Percentiles rank a stretch among this genome's conserved stretches.
These are phyloP conservation scores for Equus przewalskii DNA, from an alignment of 2,113 vertebrate genomes.

Conservation along the genomic window DNA sequence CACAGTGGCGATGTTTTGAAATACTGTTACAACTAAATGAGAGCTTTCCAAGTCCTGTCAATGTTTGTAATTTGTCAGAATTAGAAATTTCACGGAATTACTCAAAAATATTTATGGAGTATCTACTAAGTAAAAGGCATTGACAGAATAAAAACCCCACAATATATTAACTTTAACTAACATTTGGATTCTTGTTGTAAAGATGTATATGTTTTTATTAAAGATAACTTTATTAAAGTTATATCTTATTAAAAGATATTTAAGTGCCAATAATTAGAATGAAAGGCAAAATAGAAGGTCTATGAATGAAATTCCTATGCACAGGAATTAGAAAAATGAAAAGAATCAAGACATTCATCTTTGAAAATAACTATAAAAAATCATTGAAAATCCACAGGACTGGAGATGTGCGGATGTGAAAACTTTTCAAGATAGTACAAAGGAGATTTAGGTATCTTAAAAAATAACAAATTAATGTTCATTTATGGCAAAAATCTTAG, in stretches of 20 bases:
- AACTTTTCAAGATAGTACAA: not conserved
- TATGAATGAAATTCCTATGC: not conserved
- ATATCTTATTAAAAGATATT: not conserved
- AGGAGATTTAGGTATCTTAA: not conserved
- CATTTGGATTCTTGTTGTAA: not conserved
- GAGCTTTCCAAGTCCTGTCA: slow-evolving; percentile 36
- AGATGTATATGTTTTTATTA: not conserved
- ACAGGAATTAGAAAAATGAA: slow-evolving; percentile 23
- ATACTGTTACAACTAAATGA: slow-evolving; percentile 57
- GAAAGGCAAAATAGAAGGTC: not conserved
- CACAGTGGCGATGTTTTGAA: slow-evolving; percentile 70
- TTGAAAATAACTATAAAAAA: slow-evolving; percentile 30
- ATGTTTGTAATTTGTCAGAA: slow-evolving; percentile 60
- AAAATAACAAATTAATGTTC: not conserved
- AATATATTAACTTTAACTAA: not conserved
- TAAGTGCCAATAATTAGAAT: not conserved
- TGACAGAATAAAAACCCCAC: not conserved
- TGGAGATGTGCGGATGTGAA: not conserved
- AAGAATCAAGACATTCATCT: not conserved
- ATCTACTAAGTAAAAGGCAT: slow-evolving; percentile 15
- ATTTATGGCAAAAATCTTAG: not conserved
- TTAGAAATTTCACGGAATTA: slow-evolving; percentile 44
- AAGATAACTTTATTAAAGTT: not conserved
- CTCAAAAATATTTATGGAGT: not conserved
- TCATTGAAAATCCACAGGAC: not conserved